Conservation (phyloP, 2,113 vertebrate species). For the Megaceryle maxima region DNA sequence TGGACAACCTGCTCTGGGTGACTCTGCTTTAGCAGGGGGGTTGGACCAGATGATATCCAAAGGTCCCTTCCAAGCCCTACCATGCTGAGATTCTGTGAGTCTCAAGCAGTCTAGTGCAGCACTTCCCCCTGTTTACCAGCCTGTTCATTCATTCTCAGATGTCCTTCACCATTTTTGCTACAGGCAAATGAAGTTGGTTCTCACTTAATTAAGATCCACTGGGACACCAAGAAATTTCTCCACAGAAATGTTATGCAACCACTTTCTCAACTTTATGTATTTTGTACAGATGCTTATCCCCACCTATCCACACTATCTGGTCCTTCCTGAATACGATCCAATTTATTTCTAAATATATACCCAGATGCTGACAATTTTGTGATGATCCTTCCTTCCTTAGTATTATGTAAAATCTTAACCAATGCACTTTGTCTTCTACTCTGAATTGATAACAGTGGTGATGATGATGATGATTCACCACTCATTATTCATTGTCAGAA, state of each 20-base stretch:
- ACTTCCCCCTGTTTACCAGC: background rate
- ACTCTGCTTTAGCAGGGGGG: no score
- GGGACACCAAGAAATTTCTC: rapidly evolving
- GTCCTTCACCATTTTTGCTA: background rate
- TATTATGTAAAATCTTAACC: background rate
- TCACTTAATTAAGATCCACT: rapidly evolving
- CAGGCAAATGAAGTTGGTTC: background rate
- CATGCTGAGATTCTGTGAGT: no score
- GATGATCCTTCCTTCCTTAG: background rate
- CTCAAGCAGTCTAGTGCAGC: background rate
- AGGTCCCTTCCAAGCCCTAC: no score
- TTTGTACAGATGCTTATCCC: background rate
- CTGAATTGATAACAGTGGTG: background rate
- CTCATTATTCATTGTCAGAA: background rate
- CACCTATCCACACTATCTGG: rapidly evolving
- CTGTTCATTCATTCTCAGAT: background rate
- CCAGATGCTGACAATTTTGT: background rate
- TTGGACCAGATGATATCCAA: no score
- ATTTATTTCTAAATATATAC: background rate
- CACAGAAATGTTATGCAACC: rapidly evolving
- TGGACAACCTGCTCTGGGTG: no score
- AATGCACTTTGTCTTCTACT: background rate
- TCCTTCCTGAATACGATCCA: background rate
- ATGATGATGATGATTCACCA: background rate
- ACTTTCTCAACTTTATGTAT: rapidly evolving